phyloP scores from a whole-genome alignment of 2,888 invertebrate species.

The Drosophila rellima region DNA sequence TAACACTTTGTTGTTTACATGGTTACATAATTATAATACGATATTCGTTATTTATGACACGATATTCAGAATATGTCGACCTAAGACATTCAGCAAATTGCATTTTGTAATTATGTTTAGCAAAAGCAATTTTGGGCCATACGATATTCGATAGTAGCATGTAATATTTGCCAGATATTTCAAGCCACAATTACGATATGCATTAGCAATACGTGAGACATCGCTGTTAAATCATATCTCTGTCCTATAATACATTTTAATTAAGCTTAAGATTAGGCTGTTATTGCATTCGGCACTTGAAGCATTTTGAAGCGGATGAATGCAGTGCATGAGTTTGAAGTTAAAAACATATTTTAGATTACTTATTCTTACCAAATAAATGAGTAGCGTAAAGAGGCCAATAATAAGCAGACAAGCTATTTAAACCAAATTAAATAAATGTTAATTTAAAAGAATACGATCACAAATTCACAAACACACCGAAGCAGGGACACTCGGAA shows the following conservation, averaged over 20 bases:
- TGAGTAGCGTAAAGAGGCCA: neutral
- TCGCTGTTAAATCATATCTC: neutral
- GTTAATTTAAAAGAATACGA: neutral
- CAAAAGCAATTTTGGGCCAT: neutral
- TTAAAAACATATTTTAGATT: neutral
- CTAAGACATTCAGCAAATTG: neutral
- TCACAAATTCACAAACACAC: conserved; percentile 12
- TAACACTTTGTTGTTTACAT: neutral
- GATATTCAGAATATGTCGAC: neutral
- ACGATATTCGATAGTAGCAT: neutral
- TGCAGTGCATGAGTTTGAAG: neutral
- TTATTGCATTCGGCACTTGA: neutral
- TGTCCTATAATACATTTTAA: neutral
- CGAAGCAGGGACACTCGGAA: neutral
- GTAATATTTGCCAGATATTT: neutral
- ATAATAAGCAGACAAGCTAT: no score
- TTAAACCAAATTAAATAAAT: neutral
- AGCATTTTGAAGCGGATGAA: conserved; percentile 3
- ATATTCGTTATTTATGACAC: neutral
- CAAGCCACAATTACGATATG: neutral
- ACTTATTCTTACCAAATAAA: neutral
- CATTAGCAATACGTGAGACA: neutral
- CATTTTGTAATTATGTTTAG: neutral
- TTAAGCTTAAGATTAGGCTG: neutral
- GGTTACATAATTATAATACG: neutral